phyloP scores from a whole-genome alignment of 2,113 vertebrate species.

The Crypturellus undulatus region DNA sequence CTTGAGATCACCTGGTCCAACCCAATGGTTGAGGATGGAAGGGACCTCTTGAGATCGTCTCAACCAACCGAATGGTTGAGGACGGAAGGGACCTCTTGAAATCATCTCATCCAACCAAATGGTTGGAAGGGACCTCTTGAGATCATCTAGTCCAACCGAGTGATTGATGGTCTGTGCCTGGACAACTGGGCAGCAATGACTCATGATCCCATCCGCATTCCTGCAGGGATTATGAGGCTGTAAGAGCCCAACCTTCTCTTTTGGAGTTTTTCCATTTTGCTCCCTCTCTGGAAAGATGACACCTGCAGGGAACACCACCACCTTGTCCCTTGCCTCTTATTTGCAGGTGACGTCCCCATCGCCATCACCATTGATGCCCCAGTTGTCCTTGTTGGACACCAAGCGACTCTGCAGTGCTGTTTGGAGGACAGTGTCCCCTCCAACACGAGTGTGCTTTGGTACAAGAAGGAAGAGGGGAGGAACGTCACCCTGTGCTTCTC shows the following conservation, averaged over 20 bases:
- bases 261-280: neutral
- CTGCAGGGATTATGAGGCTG: neutral
- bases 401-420: neutral
- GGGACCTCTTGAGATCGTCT: too few species aligned
- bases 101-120: too few species aligned
- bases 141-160: too few species aligned
- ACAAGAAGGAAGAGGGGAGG: neutral
- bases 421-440: neutral
- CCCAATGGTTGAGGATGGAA: too few species aligned
- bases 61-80: too few species aligned
- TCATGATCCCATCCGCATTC: neutral
- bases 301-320: fast-evolving
- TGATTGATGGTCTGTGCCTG: neutral
- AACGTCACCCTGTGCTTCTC: neutral
- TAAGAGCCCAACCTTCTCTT: neutral
- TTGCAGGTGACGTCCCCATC: neutral
- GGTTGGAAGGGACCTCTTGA: too few species aligned
- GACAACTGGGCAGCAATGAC: fast-evolving
- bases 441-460: neutral
- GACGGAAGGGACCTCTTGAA: too few species aligned
- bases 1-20: too few species aligned
- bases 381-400: neutral
- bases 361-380: neutral
- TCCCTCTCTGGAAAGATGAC: neutral
- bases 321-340: neutral